Evolutionary conservation across 2,113 vertebrate species (phyloP), one percentile per base, ranked within the genome.

Genomic region (Marmota monax): DNA sequence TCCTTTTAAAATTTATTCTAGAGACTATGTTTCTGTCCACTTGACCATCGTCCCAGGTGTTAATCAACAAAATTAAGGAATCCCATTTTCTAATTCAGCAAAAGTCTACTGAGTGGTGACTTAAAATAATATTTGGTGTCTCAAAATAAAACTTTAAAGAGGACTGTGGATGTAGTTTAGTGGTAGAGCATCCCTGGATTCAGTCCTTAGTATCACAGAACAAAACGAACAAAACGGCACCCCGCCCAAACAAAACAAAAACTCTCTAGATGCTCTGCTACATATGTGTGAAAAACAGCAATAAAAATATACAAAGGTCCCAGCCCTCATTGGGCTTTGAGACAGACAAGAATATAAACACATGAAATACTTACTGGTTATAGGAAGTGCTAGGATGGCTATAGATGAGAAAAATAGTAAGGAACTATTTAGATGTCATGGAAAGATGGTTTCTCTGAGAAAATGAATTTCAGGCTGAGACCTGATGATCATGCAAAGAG

Each of bases 1-100:
- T 39, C 16, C 27, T 34, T 70, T 82, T 42, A 63, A 37, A 39
- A 45, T 73, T 92, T 94, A 25, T 96, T 94, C 80, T 84, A 51
- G 88, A 42, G 20, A 77, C 34, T 84, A 2, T 88, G 5, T 88
- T 39, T 90, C 51, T 92, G 53, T 79, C 10, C 56, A 56, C 65
- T 95, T 93, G 58, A 58, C 27, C 18, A 56, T 77, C 85, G 73
- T 96, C 65, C 69, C 17, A 88, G 77, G 76, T 93, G 63, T 77
- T 95, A 79, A 79, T 93, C 27, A 93, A 0, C 84, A 14, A 16
- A 7, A 97, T 89, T 67, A 22, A 88, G 13, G 27, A 48, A 78
- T 90, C 90, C 84, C 10, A 65, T 80, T 94, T 78, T 18, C 42
- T 94, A 95, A 82, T 82, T 93, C 51, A 85, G 20, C 34, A 95